These are phyloP conservation scores for Ctenochaetus hawaiiensis DNA, from an alignment of 2,797 vertebrate species.

Conservation along the genomic window DNA sequence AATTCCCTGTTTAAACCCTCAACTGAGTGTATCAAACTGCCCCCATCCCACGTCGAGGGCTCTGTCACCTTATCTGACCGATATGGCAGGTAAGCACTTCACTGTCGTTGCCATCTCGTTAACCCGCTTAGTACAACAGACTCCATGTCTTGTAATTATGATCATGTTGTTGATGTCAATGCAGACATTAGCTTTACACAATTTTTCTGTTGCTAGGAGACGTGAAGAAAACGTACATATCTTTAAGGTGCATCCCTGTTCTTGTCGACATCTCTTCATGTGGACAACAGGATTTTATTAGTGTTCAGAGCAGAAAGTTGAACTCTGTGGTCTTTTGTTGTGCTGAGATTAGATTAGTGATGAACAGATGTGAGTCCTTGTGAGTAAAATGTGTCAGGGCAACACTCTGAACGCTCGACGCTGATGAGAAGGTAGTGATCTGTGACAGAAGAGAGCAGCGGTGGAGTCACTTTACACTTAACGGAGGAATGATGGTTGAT, in stretches of 20 bases:
- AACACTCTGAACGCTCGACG: conserved; percentile 11
- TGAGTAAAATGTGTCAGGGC: conserved; percentile 5
- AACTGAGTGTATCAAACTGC: conserved; percentile 15
- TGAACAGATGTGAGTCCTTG: conserved; percentile 6
- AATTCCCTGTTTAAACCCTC: conserved; percentile 21
- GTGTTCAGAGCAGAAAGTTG: background rate
- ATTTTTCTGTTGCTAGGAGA: background rate
- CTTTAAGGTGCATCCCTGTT: background rate
- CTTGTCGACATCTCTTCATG: background rate
- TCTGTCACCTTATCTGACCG: conserved; percentile 8
- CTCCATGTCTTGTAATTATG: background rate
- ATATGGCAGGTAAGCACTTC: background rate
- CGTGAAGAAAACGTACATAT: background rate
- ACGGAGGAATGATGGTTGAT: background rate
- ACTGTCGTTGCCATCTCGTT: background rate
- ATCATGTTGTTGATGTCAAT: background rate
- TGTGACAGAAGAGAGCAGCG: conserved; percentile 29
- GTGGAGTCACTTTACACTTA: conserved; percentile 16
- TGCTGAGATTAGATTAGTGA: conserved; percentile 18
- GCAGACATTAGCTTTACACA: background rate
- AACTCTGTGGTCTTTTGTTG: conserved; percentile 13
- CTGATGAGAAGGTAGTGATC: conserved; percentile 52
- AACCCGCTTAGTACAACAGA: background rate
- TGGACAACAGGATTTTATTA: background rate
- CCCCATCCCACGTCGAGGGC: conserved; percentile 11